Conservation (phyloP, 2,888 invertebrate genomes). For the Drosophila demipolita region DNA sequence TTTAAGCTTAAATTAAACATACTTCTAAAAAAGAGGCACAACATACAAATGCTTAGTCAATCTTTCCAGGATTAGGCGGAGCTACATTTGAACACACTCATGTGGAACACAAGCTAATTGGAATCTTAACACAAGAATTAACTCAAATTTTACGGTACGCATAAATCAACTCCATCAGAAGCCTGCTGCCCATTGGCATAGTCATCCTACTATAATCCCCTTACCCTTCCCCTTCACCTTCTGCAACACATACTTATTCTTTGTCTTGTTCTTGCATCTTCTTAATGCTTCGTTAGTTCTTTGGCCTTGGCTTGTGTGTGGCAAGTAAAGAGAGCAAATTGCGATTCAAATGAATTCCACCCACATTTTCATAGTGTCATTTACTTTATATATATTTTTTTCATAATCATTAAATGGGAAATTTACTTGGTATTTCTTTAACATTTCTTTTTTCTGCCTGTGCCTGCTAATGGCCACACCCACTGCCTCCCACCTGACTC, state of each 20-base stretch:
- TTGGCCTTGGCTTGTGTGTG: slow-evolving; percentile 19
- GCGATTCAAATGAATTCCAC: slow-evolving; percentile 77
- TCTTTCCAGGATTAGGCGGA: neutral
- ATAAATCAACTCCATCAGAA: slow-evolving; percentile 61
- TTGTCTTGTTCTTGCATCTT: slow-evolving; percentile 33
- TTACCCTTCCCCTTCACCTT: neutral
- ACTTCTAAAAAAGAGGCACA: neutral
- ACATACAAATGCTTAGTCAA: neutral
- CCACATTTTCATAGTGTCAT: slow-evolving; percentile 76
- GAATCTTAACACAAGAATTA: slow-evolving; percentile 47
- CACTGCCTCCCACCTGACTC: slow-evolving; percentile 22
- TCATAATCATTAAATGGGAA: slow-evolving; percentile 75
- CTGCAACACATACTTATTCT: slow-evolving; percentile 4
- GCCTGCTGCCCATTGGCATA: slow-evolving; percentile 13
- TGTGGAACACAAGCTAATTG: slow-evolving; percentile 33
- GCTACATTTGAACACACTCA: slow-evolving; percentile 2
- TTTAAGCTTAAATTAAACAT: neutral
- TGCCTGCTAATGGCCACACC: slow-evolving; percentile 59
- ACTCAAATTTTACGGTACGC: slow-evolving; percentile 46
- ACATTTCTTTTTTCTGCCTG: slow-evolving; percentile 24
- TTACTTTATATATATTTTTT: slow-evolving; percentile 59
- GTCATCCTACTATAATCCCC: neutral
- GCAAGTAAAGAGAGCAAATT: slow-evolving; percentile 64
- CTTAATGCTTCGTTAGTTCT: slow-evolving; percentile 68
- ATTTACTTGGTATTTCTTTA: slow-evolving; percentile 45